Evolutionary conservation across 2,113 vertebrate genomes (phyloP).

Genomic region (Chrysochloris asiatica): DNA sequence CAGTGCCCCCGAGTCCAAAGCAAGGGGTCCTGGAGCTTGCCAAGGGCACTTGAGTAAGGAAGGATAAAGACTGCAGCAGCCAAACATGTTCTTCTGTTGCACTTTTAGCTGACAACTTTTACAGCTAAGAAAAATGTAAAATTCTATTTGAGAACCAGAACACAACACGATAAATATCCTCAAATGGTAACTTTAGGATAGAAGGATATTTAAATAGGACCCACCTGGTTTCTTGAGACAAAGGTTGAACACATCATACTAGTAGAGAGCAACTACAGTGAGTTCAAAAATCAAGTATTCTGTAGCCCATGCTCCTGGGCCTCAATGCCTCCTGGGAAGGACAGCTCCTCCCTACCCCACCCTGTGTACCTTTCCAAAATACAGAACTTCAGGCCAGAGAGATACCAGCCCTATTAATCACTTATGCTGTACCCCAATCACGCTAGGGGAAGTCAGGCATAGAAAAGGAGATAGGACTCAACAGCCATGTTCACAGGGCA

Average conservation of each 20-base stretch:
- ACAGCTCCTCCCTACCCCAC: background rate
- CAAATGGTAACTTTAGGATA: background rate
- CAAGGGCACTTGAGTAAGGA: background rate
- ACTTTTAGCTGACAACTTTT: slow-evolving; percentile 45
- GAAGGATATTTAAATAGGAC: slow-evolving; percentile 31
- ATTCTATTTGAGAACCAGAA: slow-evolving; percentile 54
- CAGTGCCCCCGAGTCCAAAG: background rate
- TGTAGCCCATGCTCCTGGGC: background rate
- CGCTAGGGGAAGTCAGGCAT: slow-evolving; percentile 5
- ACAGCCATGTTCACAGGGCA: slow-evolving; percentile 48
- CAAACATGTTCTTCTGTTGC: slow-evolving; percentile 19
- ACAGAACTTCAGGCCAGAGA: slow-evolving; percentile 9
- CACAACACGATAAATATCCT: slow-evolving; percentile 38
- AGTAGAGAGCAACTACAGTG: background rate
- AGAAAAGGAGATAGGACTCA: slow-evolving; percentile 19
- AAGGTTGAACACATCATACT: background rate
- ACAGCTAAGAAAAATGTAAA: background rate
- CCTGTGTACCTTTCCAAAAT: slow-evolving; percentile 46
- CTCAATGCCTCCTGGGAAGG: background rate
- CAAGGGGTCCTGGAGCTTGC: slow-evolving; percentile 6
- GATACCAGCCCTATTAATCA: slow-evolving; percentile 62
- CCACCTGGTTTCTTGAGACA: slow-evolving; percentile 20
- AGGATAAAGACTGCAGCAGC: background rate
- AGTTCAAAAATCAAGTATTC: background rate
- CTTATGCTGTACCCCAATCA: slow-evolving; percentile 16